Base-by-base conservation (phyloP, 1,140 invertebrate species). In the Cyclargus thomasi region DNA sequence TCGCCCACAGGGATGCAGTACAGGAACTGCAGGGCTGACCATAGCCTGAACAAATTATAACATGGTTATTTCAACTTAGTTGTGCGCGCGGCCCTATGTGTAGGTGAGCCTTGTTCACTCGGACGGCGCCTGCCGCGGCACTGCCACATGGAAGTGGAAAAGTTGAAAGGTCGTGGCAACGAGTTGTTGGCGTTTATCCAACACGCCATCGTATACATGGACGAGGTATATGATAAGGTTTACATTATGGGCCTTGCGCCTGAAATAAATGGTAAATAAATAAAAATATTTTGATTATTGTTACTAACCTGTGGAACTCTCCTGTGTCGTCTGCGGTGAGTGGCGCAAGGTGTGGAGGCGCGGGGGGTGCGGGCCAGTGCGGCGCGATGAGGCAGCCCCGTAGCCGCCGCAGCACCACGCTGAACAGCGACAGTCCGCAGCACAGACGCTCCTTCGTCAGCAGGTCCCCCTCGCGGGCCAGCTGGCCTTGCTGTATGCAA, bases 21-120 rank as follows among this genome's bases (percentile, higher is more conserved):
- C 17, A 99, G 96, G 92, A 99, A 99, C 91, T 99, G 99, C 16
- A 99, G 91, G 0, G 98, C 98, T 6, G 98, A 99, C 98, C 98
- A 99, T 23, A 99, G 91, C 47, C 98, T 93, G 80, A 0, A 70
- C 11, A 62, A 68, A 59, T 55, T 62, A 62, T 0, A 53, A 35
- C 8, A 35, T 8, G 29, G 29, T 5, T 53, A 21, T 16, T 53
- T 22, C 57, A 71, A n/a, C n/a, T n/a, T n/a, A n/a, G n/a, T n/a
- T n/a, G n/a, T n/a, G n/a, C n/a, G n/a, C n/a, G n/a, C n/a, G n/a
- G n/a, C n/a, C n/a, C n/a, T n/a, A n/a, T n/a, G n/a, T n/a, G n/a
- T n/a, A n/a, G n/a, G n/a, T n/a, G n/a, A n/a, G n/a, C n/a, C n/a
- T n/a, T n/a, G n/a, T n/a, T n/a, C n/a, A n/a, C n/a, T n/a, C n/a